These are phyloP conservation scores for Sebastes kiyomatsui DNA, from an alignment of 2,797 vertebrate genomes.

Conservation along the genomic window DNA sequence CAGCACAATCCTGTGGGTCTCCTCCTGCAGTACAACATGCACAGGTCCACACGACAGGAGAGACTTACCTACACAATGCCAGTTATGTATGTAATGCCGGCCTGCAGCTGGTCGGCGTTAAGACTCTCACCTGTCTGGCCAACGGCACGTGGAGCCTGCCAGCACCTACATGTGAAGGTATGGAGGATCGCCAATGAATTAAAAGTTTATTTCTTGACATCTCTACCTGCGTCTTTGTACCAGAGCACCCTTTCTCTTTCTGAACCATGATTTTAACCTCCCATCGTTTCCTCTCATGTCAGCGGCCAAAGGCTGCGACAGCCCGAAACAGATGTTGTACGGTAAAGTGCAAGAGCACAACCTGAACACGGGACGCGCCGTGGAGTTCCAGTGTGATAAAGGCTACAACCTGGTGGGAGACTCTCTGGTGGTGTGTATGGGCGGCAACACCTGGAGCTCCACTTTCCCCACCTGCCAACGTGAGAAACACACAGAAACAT, in stretches of 20 bases:
- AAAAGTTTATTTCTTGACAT: not conserved
- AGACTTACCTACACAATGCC: conserved; percentile 77
- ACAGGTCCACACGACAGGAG: conserved; percentile 70
- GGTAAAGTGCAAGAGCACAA: conserved; percentile 86
- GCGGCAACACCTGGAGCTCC: conserved; percentile 88
- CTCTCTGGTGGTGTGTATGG: conserved; percentile 83
- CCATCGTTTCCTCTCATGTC: not conserved
- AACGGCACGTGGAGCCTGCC: conserved; percentile 90
- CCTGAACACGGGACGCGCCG: conserved; percentile 81
- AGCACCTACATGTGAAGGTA: conserved; percentile 88
- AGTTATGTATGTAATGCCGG: conserved; percentile 83
- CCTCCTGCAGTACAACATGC: conserved; percentile 84
- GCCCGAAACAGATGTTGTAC: conserved; percentile 81
- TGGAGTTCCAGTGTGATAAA: conserved; percentile 87
- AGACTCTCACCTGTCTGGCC: conserved; percentile 85
- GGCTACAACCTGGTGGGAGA: conserved; percentile 91
- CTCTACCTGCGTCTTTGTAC: not conserved
- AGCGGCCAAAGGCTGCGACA: conserved; percentile 83
- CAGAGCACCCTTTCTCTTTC: not conserved
- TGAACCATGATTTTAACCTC: not conserved
- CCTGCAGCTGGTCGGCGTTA: conserved; percentile 81
- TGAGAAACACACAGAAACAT: conserved; percentile 70
- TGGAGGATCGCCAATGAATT: not conserved
- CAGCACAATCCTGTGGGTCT: conserved; percentile 83
- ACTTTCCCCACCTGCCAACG: conserved; percentile 89